A percentile compares a stretch with the other conserved stretches of the same genome.
Conservation (phyloP, 2,888 invertebrate species). For the Silvanus unidentatus region DNA sequence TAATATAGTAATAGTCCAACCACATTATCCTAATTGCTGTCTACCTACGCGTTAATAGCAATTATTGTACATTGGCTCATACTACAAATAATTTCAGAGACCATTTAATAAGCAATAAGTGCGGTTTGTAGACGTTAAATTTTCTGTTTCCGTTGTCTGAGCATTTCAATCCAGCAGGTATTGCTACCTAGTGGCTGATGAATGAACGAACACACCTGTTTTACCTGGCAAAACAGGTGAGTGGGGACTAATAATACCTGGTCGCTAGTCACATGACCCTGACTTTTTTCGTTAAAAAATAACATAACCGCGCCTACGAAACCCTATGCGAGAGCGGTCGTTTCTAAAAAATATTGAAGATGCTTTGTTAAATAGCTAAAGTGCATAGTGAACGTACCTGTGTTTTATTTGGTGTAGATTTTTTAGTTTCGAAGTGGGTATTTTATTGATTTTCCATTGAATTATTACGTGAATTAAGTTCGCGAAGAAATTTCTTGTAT, state of each 20-base stretch:
- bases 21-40: not conserved
- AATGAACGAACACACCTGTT: slow-evolving; percentile 35
- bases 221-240: slow-evolving; percentile 37
- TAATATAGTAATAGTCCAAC: no score
- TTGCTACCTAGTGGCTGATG: slow-evolving; percentile 19
- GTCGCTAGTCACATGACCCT: slow-evolving; percentile 38
- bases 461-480: no score
- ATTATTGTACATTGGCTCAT: not conserved
- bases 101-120: not conserved
- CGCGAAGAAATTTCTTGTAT: no score
- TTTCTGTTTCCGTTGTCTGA: not conserved
- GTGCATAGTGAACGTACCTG: slow-evolving; percentile 2
- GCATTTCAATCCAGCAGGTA: slow-evolving; percentile 9
- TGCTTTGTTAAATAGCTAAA: slow-evolving; percentile 9
- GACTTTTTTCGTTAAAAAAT: slow-evolving; percentile 42
- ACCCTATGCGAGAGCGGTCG: slow-evolving; percentile 15
- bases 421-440: not conserved
- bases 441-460: slow-evolving; percentile 2
- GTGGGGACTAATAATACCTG: slow-evolving; percentile 37
- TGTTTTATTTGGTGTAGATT: not conserved
- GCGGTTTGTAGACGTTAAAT: not conserved
- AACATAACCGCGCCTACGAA: slow-evolving; percentile 41
- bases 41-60: slow-evolving; percentile 1
- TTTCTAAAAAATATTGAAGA: slow-evolving; percentile 21
- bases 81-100: not conserved